phyloP scores from a whole-genome alignment of 2,888 invertebrate species.

The Xanthorhoe spadicearia region DNA sequence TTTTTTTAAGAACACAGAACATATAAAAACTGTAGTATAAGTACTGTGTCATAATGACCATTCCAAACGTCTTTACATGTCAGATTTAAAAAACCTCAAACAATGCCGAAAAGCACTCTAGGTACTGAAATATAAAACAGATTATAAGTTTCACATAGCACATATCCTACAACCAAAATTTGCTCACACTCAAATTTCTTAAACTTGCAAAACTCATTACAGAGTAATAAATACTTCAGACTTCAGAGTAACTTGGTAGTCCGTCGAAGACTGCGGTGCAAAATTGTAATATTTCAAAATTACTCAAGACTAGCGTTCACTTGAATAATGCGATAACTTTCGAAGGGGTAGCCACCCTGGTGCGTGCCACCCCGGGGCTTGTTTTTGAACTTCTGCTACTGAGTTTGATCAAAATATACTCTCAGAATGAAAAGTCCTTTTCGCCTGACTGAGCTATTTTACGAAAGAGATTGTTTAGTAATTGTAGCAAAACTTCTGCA shows the following conservation, averaged over 20 bases:
- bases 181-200: background rate
- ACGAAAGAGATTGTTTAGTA: background rate
- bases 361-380: constrained; percentile 75
- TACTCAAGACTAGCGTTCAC: constrained; percentile 84
- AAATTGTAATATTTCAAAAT: constrained; percentile 86
- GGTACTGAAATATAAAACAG: too few relatives aligned
- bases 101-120: background rate
- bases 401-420: constrained; percentile 82
- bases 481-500: too few relatives aligned
- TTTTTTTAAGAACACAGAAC: too few relatives aligned
- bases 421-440: constrained; percentile 58
- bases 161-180: background rate
- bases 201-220: constrained; percentile 41
- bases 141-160: background rate
- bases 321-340: constrained; percentile 84
- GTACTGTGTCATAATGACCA: too few relatives aligned
- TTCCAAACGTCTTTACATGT: too few relatives aligned
- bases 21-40: too few relatives aligned
- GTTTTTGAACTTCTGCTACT: constrained; percentile 80
- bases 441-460: constrained; percentile 52
- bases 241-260: constrained; percentile 54
- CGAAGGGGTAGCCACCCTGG: constrained; percentile 62
- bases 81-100: background rate
- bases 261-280: constrained; percentile 67
- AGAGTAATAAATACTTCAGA: constrained; percentile 46